Conservation (phyloP, 2,888 invertebrate species). For the Cephalotes varians region DNA sequence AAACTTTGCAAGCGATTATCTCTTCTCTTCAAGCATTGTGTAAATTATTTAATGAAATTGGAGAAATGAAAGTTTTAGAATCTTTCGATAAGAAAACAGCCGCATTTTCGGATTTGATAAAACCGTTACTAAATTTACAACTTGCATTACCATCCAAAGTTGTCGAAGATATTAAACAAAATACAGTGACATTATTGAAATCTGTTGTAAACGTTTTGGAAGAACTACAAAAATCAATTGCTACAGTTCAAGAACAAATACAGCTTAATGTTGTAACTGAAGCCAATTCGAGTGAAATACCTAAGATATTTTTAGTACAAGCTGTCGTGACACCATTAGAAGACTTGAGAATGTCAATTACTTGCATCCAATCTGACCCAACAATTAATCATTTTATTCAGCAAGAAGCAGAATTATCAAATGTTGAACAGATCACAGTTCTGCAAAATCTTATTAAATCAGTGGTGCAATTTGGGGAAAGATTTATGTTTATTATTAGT, state of each 20-base stretch:
- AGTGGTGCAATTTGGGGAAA: constrained; percentile 55
- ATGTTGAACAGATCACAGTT: constrained; percentile 63
- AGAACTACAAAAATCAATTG: constrained; percentile 85
- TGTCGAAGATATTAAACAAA: constrained; percentile 83
- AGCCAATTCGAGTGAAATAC: not conserved
- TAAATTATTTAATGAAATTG: constrained; percentile 5
- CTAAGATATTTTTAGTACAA: not conserved
- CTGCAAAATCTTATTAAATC: constrained; percentile 84
- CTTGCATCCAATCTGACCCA: constrained; percentile 46
- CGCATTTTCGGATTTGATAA: constrained; percentile 54
- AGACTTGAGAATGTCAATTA: constrained; percentile 55
- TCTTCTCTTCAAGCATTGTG: constrained; percentile 44
- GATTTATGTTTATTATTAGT: constrained; percentile 34
- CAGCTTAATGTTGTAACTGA: constrained; percentile 39
- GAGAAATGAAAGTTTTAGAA: not conserved
- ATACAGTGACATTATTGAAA: constrained; percentile 60
- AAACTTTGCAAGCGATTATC: constrained; percentile 25
- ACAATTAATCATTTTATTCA: constrained; percentile 26
- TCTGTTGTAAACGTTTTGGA: constrained; percentile 75
- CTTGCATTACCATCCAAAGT: constrained; percentile 25
- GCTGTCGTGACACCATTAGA: constrained; percentile 58
- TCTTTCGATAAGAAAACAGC: not conserved
- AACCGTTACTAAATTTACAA: constrained; percentile 61
- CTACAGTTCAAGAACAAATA: constrained; percentile 80
- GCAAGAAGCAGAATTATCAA: constrained; percentile 52